A percentile compares a stretch with the other conserved stretches of the same genome.
phyloP scores from a whole-genome alignment of 1,140 invertebrate genomes.

The Theocolax elegans region DNA sequence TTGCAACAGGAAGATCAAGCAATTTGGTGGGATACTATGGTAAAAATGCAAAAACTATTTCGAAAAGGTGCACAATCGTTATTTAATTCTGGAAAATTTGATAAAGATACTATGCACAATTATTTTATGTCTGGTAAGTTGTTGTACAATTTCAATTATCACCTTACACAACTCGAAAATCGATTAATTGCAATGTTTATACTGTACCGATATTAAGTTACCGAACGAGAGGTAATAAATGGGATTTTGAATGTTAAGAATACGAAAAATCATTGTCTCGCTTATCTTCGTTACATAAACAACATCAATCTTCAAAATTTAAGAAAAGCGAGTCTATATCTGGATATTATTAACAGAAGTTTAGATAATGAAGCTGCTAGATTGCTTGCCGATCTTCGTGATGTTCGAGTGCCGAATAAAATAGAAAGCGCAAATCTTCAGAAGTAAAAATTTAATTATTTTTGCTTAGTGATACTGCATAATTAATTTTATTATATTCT shows the following conservation, averaged over 20 bases:
- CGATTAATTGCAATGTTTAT: too few species aligned
- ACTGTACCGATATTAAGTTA: slow-evolving; percentile 74
- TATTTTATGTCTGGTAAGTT: slow-evolving; percentile 96
- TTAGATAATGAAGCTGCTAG: slow-evolving; percentile 94
- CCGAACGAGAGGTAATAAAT: slow-evolving; percentile 96
- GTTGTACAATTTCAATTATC: slow-evolving; percentile 1
- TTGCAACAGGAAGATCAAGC: slow-evolving; percentile 95
- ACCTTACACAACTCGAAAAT: neutral
- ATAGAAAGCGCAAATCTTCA: slow-evolving; percentile 89
- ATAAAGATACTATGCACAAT: slow-evolving; percentile 95
- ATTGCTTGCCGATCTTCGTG: slow-evolving; percentile 88
- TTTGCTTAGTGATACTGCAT: too few species aligned
- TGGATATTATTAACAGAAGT: slow-evolving; percentile 93
- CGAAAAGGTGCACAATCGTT: slow-evolving; percentile 90
- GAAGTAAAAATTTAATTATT: slow-evolving; percentile 74
- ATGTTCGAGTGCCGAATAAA: slow-evolving; percentile 86
- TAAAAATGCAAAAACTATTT: slow-evolving; percentile 94
- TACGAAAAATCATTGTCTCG: slow-evolving; percentile 95
- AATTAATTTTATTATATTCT: too few species aligned
- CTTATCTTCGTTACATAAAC: slow-evolving; percentile 95
- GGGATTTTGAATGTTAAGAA: slow-evolving; percentile 94
- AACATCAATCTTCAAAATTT: slow-evolving; percentile 97
- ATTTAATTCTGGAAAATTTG: slow-evolving; percentile 86
- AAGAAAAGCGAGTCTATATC: slow-evolving; percentile 92
- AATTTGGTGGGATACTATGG: slow-evolving; percentile 97